Conservation (phyloP, 1,140 invertebrate species). For the Lutraria rhynchaena region DNA sequence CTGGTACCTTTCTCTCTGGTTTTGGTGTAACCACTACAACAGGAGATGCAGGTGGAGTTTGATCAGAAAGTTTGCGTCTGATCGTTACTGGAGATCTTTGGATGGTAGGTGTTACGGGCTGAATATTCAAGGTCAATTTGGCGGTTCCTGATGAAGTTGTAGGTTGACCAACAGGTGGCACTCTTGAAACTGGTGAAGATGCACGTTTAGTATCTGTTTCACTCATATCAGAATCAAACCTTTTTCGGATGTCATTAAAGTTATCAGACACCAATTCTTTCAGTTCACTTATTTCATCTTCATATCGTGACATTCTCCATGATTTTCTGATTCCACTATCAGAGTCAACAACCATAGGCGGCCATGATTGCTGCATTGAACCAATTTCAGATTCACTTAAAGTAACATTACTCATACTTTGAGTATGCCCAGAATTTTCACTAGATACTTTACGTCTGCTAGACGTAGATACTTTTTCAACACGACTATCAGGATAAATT, state of each 20-base stretch:
- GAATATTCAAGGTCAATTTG: constrained; percentile 50
- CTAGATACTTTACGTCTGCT: not conserved
- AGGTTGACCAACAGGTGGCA: not conserved
- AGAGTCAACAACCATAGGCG: constrained; percentile 58
- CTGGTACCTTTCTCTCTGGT: constrained; percentile 57
- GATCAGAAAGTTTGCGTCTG: constrained; percentile 44
- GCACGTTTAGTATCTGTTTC: constrained; percentile 60
- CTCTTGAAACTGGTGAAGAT: constrained; percentile 53
- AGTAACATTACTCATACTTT: constrained; percentile 48
- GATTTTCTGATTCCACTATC: constrained; percentile 53
- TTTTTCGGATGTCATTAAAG: constrained; percentile 68
- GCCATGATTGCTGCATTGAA: constrained; percentile 64
- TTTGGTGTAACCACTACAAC: constrained; percentile 52
- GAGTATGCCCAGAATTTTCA: not conserved
- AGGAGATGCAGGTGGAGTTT: constrained; percentile 25
- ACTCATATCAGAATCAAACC: constrained; percentile 72
- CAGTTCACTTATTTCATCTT: constrained; percentile 76
- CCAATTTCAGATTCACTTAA: constrained; percentile 59
- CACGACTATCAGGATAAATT: no score
- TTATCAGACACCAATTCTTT: constrained; percentile 70
- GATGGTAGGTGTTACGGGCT: constrained; percentile 29
- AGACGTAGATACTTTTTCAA: not conserved
- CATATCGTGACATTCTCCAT: constrained; percentile 67
- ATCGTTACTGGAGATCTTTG: constrained; percentile 40
- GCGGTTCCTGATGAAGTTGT: constrained; percentile 16